A percentile compares a stretch with the other conserved stretches of the same genome.
Evolutionary conservation across 1,140 invertebrate genomes (phyloP).

Genomic region (Diorhabda carinulata): DNA sequence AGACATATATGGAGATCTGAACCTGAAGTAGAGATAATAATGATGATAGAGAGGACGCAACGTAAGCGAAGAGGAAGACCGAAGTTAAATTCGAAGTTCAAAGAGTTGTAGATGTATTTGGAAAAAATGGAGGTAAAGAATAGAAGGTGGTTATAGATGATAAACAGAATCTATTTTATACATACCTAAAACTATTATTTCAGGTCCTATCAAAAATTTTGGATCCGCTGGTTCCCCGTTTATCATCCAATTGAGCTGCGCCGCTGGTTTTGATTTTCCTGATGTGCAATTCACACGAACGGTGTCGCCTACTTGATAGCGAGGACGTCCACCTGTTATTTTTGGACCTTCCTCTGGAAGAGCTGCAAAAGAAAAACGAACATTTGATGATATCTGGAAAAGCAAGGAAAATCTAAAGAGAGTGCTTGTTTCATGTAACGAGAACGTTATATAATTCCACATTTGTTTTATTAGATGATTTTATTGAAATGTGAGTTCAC

Average conservation of each 20-base stretch:
- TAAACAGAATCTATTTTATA: background rate
- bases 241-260: constrained; percentile 80
- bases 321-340: constrained; percentile 71
- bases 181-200: constrained; percentile 41
- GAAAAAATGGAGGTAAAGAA: too few species aligned
- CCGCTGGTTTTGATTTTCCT: constrained; percentile 74
- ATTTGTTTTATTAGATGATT: too few species aligned
- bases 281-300: constrained; percentile 82
- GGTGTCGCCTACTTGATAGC: constrained; percentile 76
- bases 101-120: too few species aligned
- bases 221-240: constrained; percentile 72
- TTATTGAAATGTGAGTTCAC: too few species aligned
- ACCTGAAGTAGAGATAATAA: too few species aligned
- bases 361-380: constrained; percentile 53
- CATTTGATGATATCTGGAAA: background rate
- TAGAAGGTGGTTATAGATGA: background rate
- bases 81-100: too few species aligned
- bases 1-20: too few species aligned
- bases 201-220: constrained; percentile 51
- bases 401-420: constrained; percentile 6
- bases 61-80: too few species aligned
- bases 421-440: background rate
- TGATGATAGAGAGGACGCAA: too few species aligned
- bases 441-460: too few species aligned
- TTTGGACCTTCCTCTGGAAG: constrained; percentile 77